Evolutionary conservation across 1,140 invertebrate genomes (phyloP), one percentile per base, ranked within the genome.

Genomic region (Rhyzopertha dominica): DNA sequence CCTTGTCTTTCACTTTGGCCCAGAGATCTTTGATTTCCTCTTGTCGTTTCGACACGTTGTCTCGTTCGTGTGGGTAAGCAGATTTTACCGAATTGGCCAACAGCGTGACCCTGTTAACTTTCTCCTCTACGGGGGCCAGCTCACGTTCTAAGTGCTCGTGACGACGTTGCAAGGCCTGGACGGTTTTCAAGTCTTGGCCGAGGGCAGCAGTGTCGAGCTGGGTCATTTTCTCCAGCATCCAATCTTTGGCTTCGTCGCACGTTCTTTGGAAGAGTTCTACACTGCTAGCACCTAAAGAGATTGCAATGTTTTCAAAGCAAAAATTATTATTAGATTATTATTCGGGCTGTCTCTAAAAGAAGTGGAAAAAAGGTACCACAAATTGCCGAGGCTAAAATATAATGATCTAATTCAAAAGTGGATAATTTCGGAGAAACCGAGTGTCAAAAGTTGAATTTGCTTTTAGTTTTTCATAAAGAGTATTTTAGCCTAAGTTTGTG

Each of bases 201-300:
- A 89, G 70, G 31, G 85, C 81, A 10, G 82, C 81, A 0, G 77
- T 82, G 44, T 93, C 89, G 51, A 90, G 58, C 57, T 91, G 86
- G 12, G 78, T 81, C 69, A 91, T 87, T 69, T 96, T 95, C 66
- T 95, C 92, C 13, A 80, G 69, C 88, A 96, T 95, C 91, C 93
- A 95, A 59, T 93, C 89, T 51, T 84, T 77, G 0, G 90, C 89
- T 63, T 95, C 92, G 56, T 92, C 90, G 67, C 92, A 96, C 0
- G 89, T 91, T 43, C 91, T 81, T 58, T 91, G 81, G 72, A 97
- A 98, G 4, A 97, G 68, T 66, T 97, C 93, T 49, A 98, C 91
- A 64, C 91, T 90, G 61, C 51, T 72, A 2, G 60, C 59, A 29
- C 53, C 30, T 36, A 7, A 5, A 12, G 5, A 25, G 24, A 25